Evolutionary conservation across 1,140 invertebrate species (phyloP).

Genomic region (Zaprionus kolodkinae): DNA sequence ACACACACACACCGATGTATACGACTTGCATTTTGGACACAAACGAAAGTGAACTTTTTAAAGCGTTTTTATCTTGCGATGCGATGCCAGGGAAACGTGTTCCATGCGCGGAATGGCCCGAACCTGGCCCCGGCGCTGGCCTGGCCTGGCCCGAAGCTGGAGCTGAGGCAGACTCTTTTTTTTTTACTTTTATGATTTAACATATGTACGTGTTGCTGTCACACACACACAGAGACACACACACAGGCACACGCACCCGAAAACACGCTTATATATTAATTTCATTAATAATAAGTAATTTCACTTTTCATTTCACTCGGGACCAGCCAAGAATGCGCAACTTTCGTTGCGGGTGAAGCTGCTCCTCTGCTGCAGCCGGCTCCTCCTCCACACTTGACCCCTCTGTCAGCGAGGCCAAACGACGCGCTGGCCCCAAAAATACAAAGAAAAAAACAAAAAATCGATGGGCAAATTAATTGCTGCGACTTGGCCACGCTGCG

Average conservation of each 20-base stretch:
- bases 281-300: conserved; percentile 83
- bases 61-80: conserved; percentile 59
- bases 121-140: conserved; percentile 33
- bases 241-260: conserved; percentile 46
- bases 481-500: conserved; percentile 62
- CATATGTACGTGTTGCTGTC: conserved; percentile 80
- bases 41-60: conserved; percentile 82
- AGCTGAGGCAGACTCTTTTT: conserved; percentile 43
- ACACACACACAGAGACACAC: conserved; percentile 52
- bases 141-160: conserved; percentile 17
- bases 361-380: conserved; percentile 1
- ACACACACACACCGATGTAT: conserved; percentile 23
- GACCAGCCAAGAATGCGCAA: conserved; percentile 67
- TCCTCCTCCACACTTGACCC: conserved; percentile 14
- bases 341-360: conserved; percentile 78
- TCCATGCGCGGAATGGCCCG: conserved; percentile 59
- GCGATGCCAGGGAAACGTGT: conserved; percentile 65
- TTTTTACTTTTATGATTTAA: conserved; percentile 80
- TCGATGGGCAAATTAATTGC: conserved; percentile 77
- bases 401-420: conserved; percentile 64
- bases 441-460: background rate
- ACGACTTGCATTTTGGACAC: conserved; percentile 60
- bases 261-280: conserved; percentile 77
- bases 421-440: conserved; percentile 13
- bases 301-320: conserved; percentile 78